These are phyloP conservation scores for Pan troglodytes DNA, from an alignment of 2,113 vertebrate genomes.

Conservation along the genomic window NHGRI_mPanTro3-v2.1_pri NC_072421.2:143206001-143206500, in stretches of 20 bases:
- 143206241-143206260: conserved; percentile 22
- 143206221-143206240: conserved; percentile 43
- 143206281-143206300: not conserved
- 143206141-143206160: not conserved
- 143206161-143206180: conserved; percentile 39
- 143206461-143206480: conserved; percentile 77
- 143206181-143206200: not conserved
- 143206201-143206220: conserved; percentile 4
- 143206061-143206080: not conserved
- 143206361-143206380: conserved; percentile 47
- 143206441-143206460: conserved; percentile 72
- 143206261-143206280: conserved; percentile 22
- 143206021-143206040: not conserved
- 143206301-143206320: conserved; percentile 48
- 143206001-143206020: conserved; percentile 10
- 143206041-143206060: not conserved
- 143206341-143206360: conserved; percentile 49
- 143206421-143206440: conserved; percentile 67
- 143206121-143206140: not conserved
- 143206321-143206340: conserved; percentile 64
- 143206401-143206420: conserved; percentile 76
- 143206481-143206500: conserved; percentile 70
- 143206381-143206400: conserved; percentile 65
- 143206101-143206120: not conserved
- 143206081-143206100: not conserved